Base-by-base conservation (phyloP, 2,797 vertebrate genomes). In the Leuciscus waleckii region DNA sequence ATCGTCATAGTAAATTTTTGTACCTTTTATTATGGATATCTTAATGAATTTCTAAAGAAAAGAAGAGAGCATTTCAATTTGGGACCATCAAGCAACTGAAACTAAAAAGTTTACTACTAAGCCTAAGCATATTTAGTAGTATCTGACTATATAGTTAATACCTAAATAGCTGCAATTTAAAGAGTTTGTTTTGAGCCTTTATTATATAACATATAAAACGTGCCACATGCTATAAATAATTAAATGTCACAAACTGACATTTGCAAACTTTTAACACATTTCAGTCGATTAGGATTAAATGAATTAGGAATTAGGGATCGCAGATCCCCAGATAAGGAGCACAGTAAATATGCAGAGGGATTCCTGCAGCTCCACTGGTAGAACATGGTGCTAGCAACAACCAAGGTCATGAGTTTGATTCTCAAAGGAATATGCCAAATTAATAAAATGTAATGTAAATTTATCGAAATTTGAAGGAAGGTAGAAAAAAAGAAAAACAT, bases 401-500 rank as follows among this genome's bases (percentile, higher is more conserved):
- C 29, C 68, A 56, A 39, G 7, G 11, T 13, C 74, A 76, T 56
- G 13, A 0, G 3, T 58, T 76, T 37, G 13, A 56, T 39, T 58
- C 11, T 1, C 35, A 37, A 37, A 68, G 17, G 3, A 37, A 39
- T 23, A 75, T 23, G 21, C 11, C 1, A n/a, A 56, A 37, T 56
- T 8, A 23, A 26, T 29, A 9, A n/a, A 63, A 54, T 43, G 7
- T 49, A 69, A 32, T 65, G 68, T n/a, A 41, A 70, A 73, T 41
- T 54, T 37, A 35, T 26, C 80, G 37, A 79, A 32, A 39, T 49
- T 49, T 49, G 70, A 80, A 80, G 82, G 49, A 75, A 63, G 35
- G 75, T n/a, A 58, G 13, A 79, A 35, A 26, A 46, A 88, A 86
- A 83, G 84, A 90, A 83, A 88, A 85, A 21, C 39, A 69, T 54